phyloP scores from a whole-genome alignment of 2,888 invertebrate species.

The Troides aeacus region DNA sequence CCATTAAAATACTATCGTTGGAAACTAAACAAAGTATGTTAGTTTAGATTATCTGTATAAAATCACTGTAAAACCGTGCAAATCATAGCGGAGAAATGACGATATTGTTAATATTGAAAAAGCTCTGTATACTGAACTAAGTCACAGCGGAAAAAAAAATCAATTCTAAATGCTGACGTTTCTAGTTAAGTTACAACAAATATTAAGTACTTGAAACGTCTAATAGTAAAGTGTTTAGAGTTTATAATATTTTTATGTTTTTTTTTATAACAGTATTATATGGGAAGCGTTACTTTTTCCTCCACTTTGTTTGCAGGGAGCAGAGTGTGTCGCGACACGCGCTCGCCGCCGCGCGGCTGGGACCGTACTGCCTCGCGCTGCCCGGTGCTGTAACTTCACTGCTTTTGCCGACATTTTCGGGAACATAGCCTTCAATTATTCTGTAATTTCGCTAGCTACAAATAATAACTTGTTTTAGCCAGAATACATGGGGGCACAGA shows the following conservation, averaged over 20 bases:
- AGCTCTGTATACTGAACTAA: too few species aligned
- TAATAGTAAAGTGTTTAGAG: background rate
- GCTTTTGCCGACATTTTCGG: slow-evolving; percentile 42
- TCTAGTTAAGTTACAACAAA: slow-evolving; percentile 31
- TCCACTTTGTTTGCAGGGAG: slow-evolving; percentile 36
- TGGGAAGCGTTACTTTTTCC: slow-evolving; percentile 35
- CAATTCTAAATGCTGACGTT: slow-evolving; percentile 55
- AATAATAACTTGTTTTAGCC: too few species aligned
- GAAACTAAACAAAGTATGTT: too few species aligned
- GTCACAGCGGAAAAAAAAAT: slow-evolving; percentile 49
- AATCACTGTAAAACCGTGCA: too few species aligned
- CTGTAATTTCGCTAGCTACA: too few species aligned
- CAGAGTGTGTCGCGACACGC: slow-evolving; percentile 49
- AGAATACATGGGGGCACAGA: too few species aligned
- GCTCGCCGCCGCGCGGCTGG: slow-evolving; percentile 69
- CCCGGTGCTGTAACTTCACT: slow-evolving; percentile 36
- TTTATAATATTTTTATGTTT: slow-evolving; percentile 21
- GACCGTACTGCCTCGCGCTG: slow-evolving; percentile 53
- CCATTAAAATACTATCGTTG: too few species aligned
- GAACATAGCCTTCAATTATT: slow-evolving; percentile 32
- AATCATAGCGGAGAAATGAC: too few species aligned
- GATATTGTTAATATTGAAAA: too few species aligned
- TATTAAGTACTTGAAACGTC: background rate
- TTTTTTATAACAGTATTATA: slow-evolving; percentile 29
- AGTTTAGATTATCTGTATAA: too few species aligned